Base-by-base conservation (phyloP, 2,113 vertebrate species). In the Electrona antarctica region DNA sequence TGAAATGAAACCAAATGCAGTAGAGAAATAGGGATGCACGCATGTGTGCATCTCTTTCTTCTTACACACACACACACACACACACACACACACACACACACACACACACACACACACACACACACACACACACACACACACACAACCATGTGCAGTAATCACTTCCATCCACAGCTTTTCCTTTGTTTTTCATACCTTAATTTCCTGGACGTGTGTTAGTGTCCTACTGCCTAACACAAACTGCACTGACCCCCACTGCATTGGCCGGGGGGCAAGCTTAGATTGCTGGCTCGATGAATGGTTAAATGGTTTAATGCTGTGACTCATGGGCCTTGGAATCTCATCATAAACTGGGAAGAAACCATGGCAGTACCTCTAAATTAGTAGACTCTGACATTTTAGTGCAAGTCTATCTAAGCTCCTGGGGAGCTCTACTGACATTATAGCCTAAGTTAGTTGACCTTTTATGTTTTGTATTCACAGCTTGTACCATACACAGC, bases 311-410 rank as follows among this genome's bases (percentile, higher is more conserved):
- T 77, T n/a, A 81, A 63, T 57, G 56, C 69, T 29, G 65, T 90
- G 83, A 88, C 70, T 86, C 77, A 82, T 14, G 33, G 41, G 0
- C 64, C 74, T 13, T 59, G 81, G 82, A 86, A 87, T 88, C 51
- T 82, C 8, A 74, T 75, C 59, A 76, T 62, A 71, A 64, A 81
- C 68, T 6, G 15, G 60, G 60, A 71, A 41, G 64, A 83, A 80
- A 71, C 33, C 63, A 75, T 47, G 77, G 49, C 57, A 21, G 45
- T 45, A 50, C 60, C 67, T 61, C 48, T 51, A 15, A 45, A 64
- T 46, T 60, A 57, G 33, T 62, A 72, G 48, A 73, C 48, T 28
- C 28, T 60, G 49, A 4, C 56, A 15, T 6, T 64, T 79, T 72
- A 56, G 33, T 41, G 33, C 33, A 50, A 66, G n/a, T 46, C 29